These are phyloP conservation scores for Neodon shergylaensis DNA, from an alignment of 2,113 vertebrate genomes.

Conservation along the genomic window DNA sequence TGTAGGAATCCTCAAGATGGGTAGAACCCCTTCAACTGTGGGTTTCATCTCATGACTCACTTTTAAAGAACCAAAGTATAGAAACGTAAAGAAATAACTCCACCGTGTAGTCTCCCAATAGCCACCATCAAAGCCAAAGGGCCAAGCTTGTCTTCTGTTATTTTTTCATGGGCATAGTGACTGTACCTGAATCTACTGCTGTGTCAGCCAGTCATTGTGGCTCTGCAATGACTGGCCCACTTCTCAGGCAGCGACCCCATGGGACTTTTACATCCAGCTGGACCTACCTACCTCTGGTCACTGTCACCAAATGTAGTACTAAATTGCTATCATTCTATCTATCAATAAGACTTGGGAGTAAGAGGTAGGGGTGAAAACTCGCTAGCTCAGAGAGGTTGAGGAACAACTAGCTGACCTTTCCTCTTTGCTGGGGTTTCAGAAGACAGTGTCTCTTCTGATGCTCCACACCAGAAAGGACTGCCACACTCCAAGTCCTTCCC, in stretches of 20 bases:
- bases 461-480: not conserved
- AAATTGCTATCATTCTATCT: not conserved
- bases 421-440: not conserved
- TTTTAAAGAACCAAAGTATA: not conserved
- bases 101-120: rapidly evolving
- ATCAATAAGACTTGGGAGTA: not conserved
- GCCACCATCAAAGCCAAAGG: not conserved
- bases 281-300: not conserved
- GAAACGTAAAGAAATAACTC: not conserved
- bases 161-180: not conserved
- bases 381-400: not conserved
- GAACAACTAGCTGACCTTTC: not conserved
- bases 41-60: not conserved
- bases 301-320: not conserved
- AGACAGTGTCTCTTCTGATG: not conserved
- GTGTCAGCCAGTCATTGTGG: not conserved
- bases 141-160: not conserved
- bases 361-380: not conserved
- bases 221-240: not conserved
- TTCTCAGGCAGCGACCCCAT: not conserved
- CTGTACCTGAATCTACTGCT: not conserved
- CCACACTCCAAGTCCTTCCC: not conserved
- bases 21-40: not conserved
- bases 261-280: not conserved
- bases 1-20: rapidly evolving